A percentile compares a stretch with the other conserved stretches of the same genome.
Evolutionary conservation across 92 coral and sea anemone genomes (phyloP).

Genomic region (Metridium senile): DNA sequence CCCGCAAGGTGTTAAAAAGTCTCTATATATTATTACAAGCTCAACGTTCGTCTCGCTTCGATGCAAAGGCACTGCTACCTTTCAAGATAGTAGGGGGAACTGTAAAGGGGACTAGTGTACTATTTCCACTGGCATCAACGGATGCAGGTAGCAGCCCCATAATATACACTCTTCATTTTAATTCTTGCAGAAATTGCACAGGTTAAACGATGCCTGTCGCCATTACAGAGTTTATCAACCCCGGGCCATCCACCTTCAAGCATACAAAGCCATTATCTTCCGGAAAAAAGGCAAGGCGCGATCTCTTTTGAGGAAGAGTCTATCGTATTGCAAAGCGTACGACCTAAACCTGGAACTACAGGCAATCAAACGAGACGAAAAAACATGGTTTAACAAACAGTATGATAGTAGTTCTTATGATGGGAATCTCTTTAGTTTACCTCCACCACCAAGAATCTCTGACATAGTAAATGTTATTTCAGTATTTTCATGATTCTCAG

Average conservation of each 20-base stretch:
- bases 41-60: too few relatives aligned
- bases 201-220: constrained; percentile 59
- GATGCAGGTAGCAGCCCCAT: too few relatives aligned
- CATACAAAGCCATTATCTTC: constrained; percentile 71
- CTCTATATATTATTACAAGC: too few relatives aligned
- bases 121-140: too few relatives aligned
- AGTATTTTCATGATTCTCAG: too few relatives aligned
- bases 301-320: constrained; percentile 50
- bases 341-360: constrained; percentile 78
- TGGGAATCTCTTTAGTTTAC: not conserved
- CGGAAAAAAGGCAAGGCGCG: constrained; percentile 57
- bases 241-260: constrained; percentile 71
- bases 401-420: not conserved
- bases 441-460: too few relatives aligned
- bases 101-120: too few relatives aligned
- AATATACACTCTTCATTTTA: not conserved
- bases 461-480: too few relatives aligned
- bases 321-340: constrained; percentile 42
- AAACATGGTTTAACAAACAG: constrained; percentile 49
- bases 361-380: constrained; percentile 66
- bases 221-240: constrained; percentile 67
- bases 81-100: too few relatives aligned
- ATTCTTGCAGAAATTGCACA: constrained; percentile 61
- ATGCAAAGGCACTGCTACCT: too few relatives aligned
- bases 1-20: too few relatives aligned